These are phyloP conservation scores for Ennomos fuscantarius DNA, from an alignment of 2,888 invertebrate genomes.

Conservation along the genomic window DNA sequence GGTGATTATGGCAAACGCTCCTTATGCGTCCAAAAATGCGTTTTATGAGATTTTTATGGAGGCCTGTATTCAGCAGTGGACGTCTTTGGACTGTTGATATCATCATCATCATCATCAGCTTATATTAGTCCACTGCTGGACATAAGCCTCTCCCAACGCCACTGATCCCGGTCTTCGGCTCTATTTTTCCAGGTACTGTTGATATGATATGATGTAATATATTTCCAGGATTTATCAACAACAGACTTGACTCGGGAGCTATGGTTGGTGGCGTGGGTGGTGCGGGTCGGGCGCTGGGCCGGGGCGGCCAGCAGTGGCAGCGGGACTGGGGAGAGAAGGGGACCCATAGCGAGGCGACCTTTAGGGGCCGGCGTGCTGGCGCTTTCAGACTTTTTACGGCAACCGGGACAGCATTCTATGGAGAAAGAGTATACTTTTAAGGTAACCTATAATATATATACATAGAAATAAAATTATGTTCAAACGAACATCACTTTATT, in stretches of 20 bases:
- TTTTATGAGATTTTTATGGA: too few species aligned
- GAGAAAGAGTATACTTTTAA: conserved; percentile 93
- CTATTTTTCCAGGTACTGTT: too few species aligned
- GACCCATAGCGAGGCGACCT: conserved; percentile 89
- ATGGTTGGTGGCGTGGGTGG: conserved; percentile 95
- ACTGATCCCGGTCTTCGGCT: too few species aligned
- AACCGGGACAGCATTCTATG: conserved; percentile 85
- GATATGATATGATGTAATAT: conserved; percentile 8
- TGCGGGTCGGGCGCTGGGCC: conserved; percentile 94
- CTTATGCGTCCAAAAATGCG: too few species aligned
- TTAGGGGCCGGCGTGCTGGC: conserved; percentile 94
- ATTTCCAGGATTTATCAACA: conserved; percentile 90
- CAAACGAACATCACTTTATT: too few species aligned
- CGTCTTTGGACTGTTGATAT: too few species aligned
- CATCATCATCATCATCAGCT: too few species aligned
- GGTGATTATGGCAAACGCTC: too few species aligned
- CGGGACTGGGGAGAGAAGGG: conserved; percentile 81
- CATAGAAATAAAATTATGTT: too few species aligned
- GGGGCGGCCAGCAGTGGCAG: conserved; percentile 69
- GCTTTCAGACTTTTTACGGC: conserved; percentile 88
- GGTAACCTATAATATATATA: conserved; percentile 67
- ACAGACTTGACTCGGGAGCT: conserved; percentile 94
- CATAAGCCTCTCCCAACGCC: too few species aligned
- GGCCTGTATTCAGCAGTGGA: too few species aligned
- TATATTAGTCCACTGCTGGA: too few species aligned